These are phyloP conservation scores for Nymphalis polychloros DNA, from an alignment of 2,888 invertebrate genomes.

Conservation along the genomic window DNA sequence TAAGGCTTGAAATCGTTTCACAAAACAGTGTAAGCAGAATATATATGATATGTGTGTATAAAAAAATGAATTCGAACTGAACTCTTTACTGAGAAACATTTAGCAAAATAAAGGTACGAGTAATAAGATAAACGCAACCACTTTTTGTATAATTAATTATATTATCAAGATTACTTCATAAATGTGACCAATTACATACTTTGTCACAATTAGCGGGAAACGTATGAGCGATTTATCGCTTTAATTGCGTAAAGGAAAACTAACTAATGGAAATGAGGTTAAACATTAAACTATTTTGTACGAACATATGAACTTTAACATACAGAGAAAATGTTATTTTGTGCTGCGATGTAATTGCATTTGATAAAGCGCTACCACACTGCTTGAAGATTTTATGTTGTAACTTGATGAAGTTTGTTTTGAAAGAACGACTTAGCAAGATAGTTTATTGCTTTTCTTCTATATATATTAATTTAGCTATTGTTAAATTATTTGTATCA, in stretches of 20 bases:
- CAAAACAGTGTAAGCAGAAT: no score
- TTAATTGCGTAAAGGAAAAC: conserved; percentile 8
- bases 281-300: conserved; percentile 5
- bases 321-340: not conserved
- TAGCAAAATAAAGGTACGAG: not conserved
- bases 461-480: no score
- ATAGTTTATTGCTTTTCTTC: no score
- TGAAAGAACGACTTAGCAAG: not conserved
- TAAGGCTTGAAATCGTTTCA: no score
- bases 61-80: no score
- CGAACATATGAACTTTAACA: conserved; percentile 3
- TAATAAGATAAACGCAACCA: not conserved
- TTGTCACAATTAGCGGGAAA: conserved; percentile 4
- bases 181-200: conserved; percentile 6
- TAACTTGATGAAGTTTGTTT: not conserved
- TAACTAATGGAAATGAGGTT: conserved; percentile 3
- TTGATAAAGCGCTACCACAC: not conserved
- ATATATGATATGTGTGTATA: no score
- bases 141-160: not conserved
- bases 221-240: not conserved
- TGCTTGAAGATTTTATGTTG: not conserved
- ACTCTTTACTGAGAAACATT: no score
- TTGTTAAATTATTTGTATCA: no score
- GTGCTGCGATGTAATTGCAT: not conserved
- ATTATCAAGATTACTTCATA: not conserved